Evolutionary conservation across 2,888 invertebrate genomes (phyloP).

Genomic region (Amphipoea oculea): DNA sequence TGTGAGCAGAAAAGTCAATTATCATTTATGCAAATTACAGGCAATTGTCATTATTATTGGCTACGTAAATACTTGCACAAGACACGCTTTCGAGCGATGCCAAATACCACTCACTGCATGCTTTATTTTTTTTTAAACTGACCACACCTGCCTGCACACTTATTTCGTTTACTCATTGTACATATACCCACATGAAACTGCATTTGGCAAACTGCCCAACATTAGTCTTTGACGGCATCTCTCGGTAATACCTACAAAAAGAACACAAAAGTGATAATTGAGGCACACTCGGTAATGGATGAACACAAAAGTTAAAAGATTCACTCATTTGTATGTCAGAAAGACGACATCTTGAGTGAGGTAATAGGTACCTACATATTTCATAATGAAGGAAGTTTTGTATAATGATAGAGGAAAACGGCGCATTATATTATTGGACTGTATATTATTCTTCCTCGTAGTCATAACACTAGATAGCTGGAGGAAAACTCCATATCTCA

Average conservation of each 20-base stretch:
- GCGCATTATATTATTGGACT: background rate
- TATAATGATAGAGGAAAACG: background rate
- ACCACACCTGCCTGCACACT: background rate
- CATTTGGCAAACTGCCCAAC: constrained; percentile 79
- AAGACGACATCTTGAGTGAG: constrained; percentile 43
- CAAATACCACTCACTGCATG: background rate
- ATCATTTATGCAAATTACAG: background rate
- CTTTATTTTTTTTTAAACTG: background rate
- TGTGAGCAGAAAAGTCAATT: background rate
- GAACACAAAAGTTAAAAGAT: constrained; percentile 52
- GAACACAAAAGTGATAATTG: constrained; percentile 77
- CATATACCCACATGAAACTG: constrained; percentile 59
- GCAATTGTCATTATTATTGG: background rate
- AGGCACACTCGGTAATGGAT: constrained; percentile 64
- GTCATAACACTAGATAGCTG: constrained; percentile 23
- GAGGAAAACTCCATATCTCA: constrained; percentile 4
- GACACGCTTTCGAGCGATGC: background rate
- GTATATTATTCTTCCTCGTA: constrained; percentile 20
- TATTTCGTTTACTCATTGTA: constrained; percentile 23
- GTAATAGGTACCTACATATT: constrained; percentile 28
- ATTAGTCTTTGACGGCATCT: constrained; percentile 75
- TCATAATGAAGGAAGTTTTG: constrained; percentile 8
- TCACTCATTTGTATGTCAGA: constrained; percentile 50
- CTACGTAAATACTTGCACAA: background rate
- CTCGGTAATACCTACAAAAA: constrained; percentile 71